Conservation (phyloP, 2,888 invertebrate genomes). For the Dryadula phaetusa region DNA sequence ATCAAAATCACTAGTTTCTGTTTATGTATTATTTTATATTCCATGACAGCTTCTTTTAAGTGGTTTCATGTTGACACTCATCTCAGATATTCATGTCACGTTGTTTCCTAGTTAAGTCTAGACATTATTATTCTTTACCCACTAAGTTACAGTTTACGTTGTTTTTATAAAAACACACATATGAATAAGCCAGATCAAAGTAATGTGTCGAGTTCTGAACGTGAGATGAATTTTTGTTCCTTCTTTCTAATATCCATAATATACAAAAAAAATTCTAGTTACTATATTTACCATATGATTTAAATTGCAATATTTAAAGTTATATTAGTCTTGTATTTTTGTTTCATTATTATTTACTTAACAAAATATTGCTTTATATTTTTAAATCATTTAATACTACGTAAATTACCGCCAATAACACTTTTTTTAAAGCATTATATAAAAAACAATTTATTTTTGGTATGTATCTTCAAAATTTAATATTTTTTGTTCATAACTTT, state of each 20-base stretch:
- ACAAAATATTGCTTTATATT: no score
- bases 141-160: slow-evolving; percentile 30
- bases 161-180: slow-evolving; percentile 25
- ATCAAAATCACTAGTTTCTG: not conserved
- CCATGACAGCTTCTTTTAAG: slow-evolving; percentile 11
- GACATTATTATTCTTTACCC: slow-evolving; percentile 39
- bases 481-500: no score
- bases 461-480: no score
- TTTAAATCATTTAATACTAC: no score
- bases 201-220: slow-evolving; percentile 4
- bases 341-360: no score
- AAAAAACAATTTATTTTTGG: no score
- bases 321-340: no score
- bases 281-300: no score
- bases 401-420: no score
- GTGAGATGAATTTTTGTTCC: slow-evolving; percentile 11
- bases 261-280: not conserved
- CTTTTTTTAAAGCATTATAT: no score
- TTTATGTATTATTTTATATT: not conserved
- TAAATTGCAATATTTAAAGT: no score
- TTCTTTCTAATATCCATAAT: not conserved
- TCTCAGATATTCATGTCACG: slow-evolving; percentile 35
- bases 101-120: slow-evolving; percentile 42
- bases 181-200: slow-evolving; percentile 10
- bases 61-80: not conserved